These are phyloP conservation scores for Saimiri boliviensis DNA, from an alignment of 2,113 vertebrate species.

Conservation along the genomic window DNA sequence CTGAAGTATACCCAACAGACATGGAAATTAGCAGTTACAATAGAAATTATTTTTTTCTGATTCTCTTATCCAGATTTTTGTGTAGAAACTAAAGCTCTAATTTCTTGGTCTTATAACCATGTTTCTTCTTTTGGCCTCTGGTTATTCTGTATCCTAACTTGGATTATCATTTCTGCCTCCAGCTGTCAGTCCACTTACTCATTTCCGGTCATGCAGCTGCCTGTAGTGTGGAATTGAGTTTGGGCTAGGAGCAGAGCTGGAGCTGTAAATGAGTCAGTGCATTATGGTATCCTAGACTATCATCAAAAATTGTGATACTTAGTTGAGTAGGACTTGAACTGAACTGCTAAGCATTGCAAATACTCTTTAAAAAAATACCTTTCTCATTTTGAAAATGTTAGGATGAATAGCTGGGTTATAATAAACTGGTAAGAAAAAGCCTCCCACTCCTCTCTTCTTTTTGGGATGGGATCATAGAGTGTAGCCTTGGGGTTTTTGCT, in stretches of 20 bases:
- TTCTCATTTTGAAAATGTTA: slow-evolving; percentile 15
- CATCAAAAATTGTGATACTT: background rate
- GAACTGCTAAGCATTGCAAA: background rate
- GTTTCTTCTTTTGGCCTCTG: background rate
- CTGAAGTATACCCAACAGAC: background rate
- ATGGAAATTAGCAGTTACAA: background rate
- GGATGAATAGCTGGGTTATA: background rate
- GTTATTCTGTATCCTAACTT: background rate
- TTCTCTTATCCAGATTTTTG: background rate
- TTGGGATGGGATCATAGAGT: background rate
- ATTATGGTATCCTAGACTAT: background rate
- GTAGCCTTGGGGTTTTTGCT: background rate
- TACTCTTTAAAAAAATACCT: background rate
- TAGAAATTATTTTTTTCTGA: background rate
- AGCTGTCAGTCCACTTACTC: background rate
- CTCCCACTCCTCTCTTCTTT: background rate
- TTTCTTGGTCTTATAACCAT: background rate
- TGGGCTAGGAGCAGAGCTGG: background rate
- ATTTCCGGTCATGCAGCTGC: background rate
- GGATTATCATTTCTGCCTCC: background rate
- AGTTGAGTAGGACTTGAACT: background rate
- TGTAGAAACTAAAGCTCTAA: background rate
- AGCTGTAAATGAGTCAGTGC: background rate
- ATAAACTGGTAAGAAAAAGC: background rate
- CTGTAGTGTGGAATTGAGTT: background rate